Evolutionary conservation across 2,888 invertebrate genomes (phyloP).

Genomic region (Spilosoma lubricipeda): DNA sequence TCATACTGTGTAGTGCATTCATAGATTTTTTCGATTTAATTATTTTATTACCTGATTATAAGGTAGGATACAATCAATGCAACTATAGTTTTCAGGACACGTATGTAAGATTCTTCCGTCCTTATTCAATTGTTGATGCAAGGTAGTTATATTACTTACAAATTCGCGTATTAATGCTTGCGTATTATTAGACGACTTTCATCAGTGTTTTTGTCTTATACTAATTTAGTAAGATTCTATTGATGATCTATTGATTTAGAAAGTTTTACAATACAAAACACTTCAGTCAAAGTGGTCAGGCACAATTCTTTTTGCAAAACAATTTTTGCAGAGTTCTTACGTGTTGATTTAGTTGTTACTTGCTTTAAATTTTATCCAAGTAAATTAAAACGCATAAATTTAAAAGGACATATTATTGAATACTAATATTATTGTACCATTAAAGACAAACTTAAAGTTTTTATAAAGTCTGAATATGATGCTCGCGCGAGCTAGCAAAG

Average conservation of each 20-base stretch:
- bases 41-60: background rate
- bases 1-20: background rate
- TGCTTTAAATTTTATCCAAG: background rate
- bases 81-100: no score
- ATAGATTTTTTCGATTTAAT: background rate
- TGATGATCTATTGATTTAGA: no score
- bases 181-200: no score
- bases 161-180: background rate
- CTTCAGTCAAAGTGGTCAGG: background rate
- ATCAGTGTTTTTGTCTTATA: no score
- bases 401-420: background rate
- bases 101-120: no score
- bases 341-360: background rate
- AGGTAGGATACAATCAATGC: no score
- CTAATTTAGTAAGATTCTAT: no score
- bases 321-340: background rate
- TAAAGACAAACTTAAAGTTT: background rate
- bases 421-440: no score
- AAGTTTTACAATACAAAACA: no score
- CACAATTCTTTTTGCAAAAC: background rate
- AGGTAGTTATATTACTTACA: background rate
- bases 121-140: background rate
- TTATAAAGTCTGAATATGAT: background rate
- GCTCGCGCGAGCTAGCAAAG: background rate
- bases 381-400: background rate